Percentiles rank a stretch among this genome's conserved stretches.
Evolutionary conservation across 2,888 invertebrate genomes (phyloP).

Genomic region (Zeuzera pyrina): DNA sequence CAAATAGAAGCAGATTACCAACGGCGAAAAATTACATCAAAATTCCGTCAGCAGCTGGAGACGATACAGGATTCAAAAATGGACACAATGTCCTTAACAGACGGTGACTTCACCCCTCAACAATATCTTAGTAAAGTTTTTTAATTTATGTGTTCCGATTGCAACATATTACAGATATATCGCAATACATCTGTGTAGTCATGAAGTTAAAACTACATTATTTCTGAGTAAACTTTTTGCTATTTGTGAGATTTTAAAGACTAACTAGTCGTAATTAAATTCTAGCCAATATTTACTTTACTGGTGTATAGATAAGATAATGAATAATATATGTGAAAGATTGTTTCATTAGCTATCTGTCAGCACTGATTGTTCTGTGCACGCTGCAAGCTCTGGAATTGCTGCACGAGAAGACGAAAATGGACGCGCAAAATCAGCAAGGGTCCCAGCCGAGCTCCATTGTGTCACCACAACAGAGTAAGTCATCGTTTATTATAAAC

Average conservation of each 20-base stretch:
- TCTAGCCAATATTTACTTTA: no score
- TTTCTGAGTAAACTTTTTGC: no score
- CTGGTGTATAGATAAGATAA: no score
- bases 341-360: slow-evolving; percentile 21
- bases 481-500: no score
- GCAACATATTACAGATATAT: neutral
- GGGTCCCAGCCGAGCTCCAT: slow-evolving; percentile 60
- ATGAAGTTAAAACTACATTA: no score
- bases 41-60: slow-evolving; percentile 85
- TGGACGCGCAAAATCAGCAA: slow-evolving; percentile 55
- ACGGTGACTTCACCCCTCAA: slow-evolving; percentile 65
- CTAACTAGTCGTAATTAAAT: no score
- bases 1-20: slow-evolving; percentile 96
- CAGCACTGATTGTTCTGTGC: slow-evolving; percentile 2
- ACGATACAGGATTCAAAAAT: slow-evolving; percentile 89
- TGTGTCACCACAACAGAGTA: slow-evolving; percentile 61
- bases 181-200: neutral
- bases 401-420: slow-evolving; percentile 76
- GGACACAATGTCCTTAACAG: slow-evolving; percentile 85
- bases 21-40: slow-evolving; percentile 85
- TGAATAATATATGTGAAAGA: slow-evolving; percentile 30
- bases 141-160: no score
- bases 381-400: slow-evolving; percentile 75
- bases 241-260: no score
- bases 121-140: no score